Base-by-base conservation (phyloP, 2,113 vertebrate species). In the Furnarius figulus region DNA sequence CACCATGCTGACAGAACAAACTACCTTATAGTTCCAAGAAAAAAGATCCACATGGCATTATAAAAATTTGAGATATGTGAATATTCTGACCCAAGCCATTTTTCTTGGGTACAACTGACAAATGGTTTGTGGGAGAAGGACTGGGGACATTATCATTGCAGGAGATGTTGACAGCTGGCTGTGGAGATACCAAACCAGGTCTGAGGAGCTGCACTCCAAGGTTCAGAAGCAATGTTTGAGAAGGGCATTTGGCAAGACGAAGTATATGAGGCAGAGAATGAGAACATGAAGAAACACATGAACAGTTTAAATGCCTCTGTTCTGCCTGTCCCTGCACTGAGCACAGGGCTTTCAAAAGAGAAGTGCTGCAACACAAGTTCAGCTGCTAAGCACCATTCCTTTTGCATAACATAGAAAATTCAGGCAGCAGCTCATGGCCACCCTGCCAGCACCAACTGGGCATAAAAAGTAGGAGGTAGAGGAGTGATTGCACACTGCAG, bases 221-320 rank as follows among this genome's bases (percentile, higher is more conserved):
- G 6, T 50, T 55, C 47, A 22, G 33, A 84, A 68, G 52, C 40
- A 91, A 22, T 70, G 59, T 53, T 15, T 37, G 37, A 87, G 62
- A 67, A 72, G 9, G 14, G 12, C 4, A 39, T 50, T 84, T 65
- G 44, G 40, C 27, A 81, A 56, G 30, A 88, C 18, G 33, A 88
- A 92, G 71, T 75, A 89, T 42, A n/a, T 86, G 71, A 79, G 25
- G 58, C 75, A 89, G 72, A 94, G 87, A 85, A 95, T 44, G 42
- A 94, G 67, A 75, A 87, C 58, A 58, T 22, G 49, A 76, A 42
- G 62, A 76, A 79, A 76, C 35, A 73, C 62, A n/a, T 2, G 5
- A 89, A 52, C 19, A 35, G 52, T 63, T 80, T 73, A 85, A 94
- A 81, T 78, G n/a, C 3, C 24, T 65, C 28, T 79, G 37, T 30